Evolutionary conservation across 2,888 invertebrate genomes (phyloP).

Genomic region (Tuta absoluta): DNA sequence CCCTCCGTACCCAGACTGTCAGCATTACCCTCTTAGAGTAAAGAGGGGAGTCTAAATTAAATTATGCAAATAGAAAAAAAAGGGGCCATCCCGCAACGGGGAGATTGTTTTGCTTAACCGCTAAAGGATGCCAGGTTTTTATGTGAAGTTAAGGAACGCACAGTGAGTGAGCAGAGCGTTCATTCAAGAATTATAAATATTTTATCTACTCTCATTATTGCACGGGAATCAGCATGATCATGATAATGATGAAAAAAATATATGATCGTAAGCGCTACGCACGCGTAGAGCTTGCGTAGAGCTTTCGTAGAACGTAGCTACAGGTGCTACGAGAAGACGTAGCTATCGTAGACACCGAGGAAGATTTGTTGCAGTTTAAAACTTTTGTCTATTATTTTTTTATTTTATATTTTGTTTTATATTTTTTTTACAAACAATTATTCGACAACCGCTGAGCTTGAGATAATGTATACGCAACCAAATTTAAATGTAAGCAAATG

Average conservation of each 20-base stretch:
- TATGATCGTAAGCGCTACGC: background rate
- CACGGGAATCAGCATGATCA: no score
- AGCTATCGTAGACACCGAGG: background rate
- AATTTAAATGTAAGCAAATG: conserved; percentile 31
- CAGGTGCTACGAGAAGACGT: background rate
- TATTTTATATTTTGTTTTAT: no score
- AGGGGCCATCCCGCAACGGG: conserved; percentile 37
- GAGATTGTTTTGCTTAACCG: conserved; percentile 35
- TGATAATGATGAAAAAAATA: no score
- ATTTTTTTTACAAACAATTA: background rate
- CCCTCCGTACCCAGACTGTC: conserved; percentile 19
- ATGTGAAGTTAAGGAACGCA: conserved; percentile 5
- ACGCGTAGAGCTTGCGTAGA: background rate
- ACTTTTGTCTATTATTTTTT: no score
- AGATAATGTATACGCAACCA: background rate
- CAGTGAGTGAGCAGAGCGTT: background rate
- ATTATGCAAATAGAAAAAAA: conserved; percentile 47
- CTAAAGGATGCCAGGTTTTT: conserved; percentile 28
- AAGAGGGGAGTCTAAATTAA: conserved; percentile 39
- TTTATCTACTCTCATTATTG: no score
- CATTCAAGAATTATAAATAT: no score
- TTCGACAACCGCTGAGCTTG: background rate
- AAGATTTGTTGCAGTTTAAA: background rate
- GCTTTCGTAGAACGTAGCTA: background rate
- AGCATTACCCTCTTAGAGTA: conserved; percentile 22